A percentile compares a stretch with the other conserved stretches of the same genome.
Conservation (phyloP, 2,113 vertebrate species). For the Panthera leo region DNA sequence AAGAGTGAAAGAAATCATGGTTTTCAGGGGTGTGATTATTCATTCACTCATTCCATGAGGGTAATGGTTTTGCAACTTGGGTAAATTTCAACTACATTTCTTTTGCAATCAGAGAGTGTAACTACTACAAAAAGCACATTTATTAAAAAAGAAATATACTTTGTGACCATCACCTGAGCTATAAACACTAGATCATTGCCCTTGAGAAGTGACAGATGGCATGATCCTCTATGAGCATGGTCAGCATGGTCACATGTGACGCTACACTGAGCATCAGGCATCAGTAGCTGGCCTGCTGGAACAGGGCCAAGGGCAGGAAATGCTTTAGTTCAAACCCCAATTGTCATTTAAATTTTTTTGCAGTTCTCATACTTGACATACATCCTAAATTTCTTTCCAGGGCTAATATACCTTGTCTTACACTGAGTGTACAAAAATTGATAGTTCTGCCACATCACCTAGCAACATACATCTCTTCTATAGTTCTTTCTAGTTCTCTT, state of each 20-base stretch:
- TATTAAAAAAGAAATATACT: background rate
- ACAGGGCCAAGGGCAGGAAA: background rate
- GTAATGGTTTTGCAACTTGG: background rate
- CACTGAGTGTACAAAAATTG: background rate
- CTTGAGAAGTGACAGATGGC: conserved; percentile 43
- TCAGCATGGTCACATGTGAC: background rate
- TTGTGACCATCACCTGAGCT: background rate
- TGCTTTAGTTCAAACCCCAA: background rate
- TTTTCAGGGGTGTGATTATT: background rate
- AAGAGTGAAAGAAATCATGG: background rate
- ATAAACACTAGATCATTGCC: background rate
- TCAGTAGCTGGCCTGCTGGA: background rate
- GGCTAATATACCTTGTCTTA: background rate
- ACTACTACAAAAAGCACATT: background rate
- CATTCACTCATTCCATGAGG: background rate
- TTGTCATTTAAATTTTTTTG: background rate
- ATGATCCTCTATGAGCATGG: background rate
- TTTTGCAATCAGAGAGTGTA: conserved; percentile 5
- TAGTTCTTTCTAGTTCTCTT: background rate
- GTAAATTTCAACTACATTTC: background rate
- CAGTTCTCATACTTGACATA: background rate
- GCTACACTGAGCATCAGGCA: background rate
- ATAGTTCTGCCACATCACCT: background rate
- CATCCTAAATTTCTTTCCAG: background rate
- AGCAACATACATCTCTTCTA: background rate